Percentiles rank a stretch among this genome's conserved stretches.
Evolutionary conservation across 2,888 invertebrate genomes (phyloP).

Genomic region (Calameuta idolon): DNA sequence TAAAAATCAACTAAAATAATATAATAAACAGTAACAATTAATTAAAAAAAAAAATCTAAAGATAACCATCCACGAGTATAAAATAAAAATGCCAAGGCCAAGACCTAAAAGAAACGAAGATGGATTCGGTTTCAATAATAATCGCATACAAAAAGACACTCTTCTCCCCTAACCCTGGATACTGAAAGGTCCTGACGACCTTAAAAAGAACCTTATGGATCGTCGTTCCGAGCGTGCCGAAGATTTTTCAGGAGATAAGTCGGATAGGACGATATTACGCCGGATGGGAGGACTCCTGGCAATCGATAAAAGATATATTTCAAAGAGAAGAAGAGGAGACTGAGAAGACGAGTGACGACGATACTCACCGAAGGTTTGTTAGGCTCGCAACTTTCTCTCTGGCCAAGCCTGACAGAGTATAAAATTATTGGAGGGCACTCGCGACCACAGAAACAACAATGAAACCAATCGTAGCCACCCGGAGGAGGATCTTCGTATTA

Average conservation of each 20-base stretch:
- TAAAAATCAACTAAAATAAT: too few species aligned
- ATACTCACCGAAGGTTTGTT: neutral
- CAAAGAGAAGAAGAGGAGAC: neutral
- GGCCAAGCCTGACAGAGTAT: neutral
- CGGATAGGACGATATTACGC: constrained; percentile 5
- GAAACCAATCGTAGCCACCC: neutral
- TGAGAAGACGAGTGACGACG: too few species aligned
- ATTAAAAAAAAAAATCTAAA: too few species aligned
- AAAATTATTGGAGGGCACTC: neutral
- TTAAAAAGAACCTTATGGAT: too few species aligned
- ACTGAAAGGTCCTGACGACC: too few species aligned
- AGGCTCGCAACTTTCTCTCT: neutral
- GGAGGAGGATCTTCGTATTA: neutral
- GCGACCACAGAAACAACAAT: neutral
- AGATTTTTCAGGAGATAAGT: constrained; percentile 10
- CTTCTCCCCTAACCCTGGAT: too few species aligned
- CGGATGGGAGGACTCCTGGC: constrained; percentile 5
- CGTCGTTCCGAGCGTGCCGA: neutral
- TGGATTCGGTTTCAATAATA: too few species aligned
- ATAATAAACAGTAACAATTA: too few species aligned
- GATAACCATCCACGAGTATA: too few species aligned
- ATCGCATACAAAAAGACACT: too few species aligned
- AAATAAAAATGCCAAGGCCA: too few species aligned
- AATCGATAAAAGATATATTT: constrained; percentile 12
- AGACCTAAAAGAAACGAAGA: too few species aligned